Evolutionary conservation across 2,797 vertebrate genomes (phyloP).

Genomic region (Chelon auratus): DNA sequence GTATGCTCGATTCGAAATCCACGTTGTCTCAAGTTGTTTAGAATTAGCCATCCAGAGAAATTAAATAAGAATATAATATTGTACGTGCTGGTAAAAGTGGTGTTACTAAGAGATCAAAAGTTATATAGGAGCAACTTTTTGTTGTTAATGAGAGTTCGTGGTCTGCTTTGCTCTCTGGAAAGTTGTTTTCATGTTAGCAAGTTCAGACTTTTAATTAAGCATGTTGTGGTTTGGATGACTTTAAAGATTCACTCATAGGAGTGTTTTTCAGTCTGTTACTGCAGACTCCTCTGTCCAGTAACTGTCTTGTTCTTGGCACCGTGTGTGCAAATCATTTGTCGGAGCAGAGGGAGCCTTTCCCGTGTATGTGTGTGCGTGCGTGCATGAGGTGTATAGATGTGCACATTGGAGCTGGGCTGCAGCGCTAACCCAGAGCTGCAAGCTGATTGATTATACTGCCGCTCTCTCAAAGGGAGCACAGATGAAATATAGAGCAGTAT

Average conservation of each 20-base stretch:
- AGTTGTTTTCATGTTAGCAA: conserved; percentile 45
- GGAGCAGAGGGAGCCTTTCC: conserved; percentile 22
- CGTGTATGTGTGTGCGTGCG: conserved; percentile 14
- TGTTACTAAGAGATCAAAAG: conserved; percentile 40
- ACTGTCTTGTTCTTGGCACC: conserved; percentile 37
- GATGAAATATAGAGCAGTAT: conserved; percentile 77
- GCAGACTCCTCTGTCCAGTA: conserved; percentile 48
- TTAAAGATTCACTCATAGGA: conserved; percentile 60
- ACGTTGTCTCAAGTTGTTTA: conserved; percentile 24
- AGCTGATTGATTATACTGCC: conserved; percentile 77
- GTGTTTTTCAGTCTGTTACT: conserved; percentile 45
- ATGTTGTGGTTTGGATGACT: conserved; percentile 56
- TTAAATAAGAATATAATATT: conserved; percentile 14
- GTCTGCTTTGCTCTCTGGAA: conserved; percentile 33
- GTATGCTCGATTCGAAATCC: conserved; percentile 33
- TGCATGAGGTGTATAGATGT: conserved; percentile 19
- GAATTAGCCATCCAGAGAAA: conserved; percentile 48
- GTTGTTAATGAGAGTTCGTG: conserved; percentile 59
- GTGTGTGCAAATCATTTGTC: conserved; percentile 37
- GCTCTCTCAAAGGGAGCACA: conserved; percentile 66
- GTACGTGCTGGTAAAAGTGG: conserved; percentile 13
- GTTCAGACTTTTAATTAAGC: conserved; percentile 60
- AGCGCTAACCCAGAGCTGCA: conserved; percentile 63
- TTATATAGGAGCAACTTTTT: conserved; percentile 41
- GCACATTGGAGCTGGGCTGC: conserved; percentile 36